These are phyloP conservation scores for Itoplectis maculator DNA, from an alignment of 2,888 invertebrate species.

Conservation along the genomic window DNA sequence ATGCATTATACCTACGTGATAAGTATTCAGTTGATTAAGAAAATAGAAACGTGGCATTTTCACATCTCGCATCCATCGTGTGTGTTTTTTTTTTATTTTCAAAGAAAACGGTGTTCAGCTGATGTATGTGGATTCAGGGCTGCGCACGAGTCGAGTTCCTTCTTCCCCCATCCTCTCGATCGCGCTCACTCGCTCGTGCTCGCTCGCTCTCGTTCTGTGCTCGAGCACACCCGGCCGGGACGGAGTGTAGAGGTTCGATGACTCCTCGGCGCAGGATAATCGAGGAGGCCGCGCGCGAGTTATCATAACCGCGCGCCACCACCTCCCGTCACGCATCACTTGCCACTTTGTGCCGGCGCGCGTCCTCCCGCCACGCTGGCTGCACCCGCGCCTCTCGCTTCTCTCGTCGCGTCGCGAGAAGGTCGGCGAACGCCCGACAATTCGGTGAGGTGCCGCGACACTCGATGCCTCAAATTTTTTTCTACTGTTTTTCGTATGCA, in stretches of 20 bases:
- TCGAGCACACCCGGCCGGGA: slow-evolving; percentile 51
- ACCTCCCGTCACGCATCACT: slow-evolving; percentile 78
- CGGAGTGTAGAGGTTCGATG: slow-evolving; percentile 75
- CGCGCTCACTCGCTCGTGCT: not conserved
- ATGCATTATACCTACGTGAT: no score
- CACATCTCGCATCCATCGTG: no score
- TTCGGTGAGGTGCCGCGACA: slow-evolving; percentile 3
- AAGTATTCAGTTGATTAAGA: no score
- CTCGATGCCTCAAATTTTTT: not conserved
- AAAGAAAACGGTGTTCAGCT: not conserved
- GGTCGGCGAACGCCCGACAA: slow-evolving; percentile 43
- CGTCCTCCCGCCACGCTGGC: slow-evolving; percentile 30
- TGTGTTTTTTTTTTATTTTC: no score
- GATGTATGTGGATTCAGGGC: not conserved
- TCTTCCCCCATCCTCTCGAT: not conserved
- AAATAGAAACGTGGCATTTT: no score
- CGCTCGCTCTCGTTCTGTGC: slow-evolving; percentile 45
- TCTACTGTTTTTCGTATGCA: no score
- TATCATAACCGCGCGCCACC: slow-evolving; percentile 76
- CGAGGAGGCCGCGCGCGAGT: slow-evolving; percentile 70
- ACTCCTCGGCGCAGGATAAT: slow-evolving; percentile 73
- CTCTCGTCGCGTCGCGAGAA: slow-evolving; percentile 30
- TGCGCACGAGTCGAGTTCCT: not conserved
- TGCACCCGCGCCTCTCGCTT: slow-evolving; percentile 7
- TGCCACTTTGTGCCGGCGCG: slow-evolving; percentile 75